Evolutionary conservation across 2,888 invertebrate genomes (phyloP).

Genomic region (Morpho helenor): DNA sequence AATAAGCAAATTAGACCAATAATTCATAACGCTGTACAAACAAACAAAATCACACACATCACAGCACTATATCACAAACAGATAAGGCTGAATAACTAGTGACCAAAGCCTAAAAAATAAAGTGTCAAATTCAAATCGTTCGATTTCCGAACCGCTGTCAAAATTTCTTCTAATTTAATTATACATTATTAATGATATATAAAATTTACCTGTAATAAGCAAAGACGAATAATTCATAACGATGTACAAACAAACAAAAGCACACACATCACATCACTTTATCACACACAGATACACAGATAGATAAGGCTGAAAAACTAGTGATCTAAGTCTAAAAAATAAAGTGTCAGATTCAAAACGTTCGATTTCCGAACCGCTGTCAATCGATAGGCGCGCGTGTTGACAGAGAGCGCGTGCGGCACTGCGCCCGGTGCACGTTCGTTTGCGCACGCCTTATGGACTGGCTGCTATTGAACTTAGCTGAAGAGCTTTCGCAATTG

Average conservation of each 20-base stretch:
- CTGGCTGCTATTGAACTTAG: conserved; percentile 59
- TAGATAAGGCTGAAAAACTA: neutral
- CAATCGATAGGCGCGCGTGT: conserved; percentile 46
- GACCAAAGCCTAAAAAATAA: conserved; percentile 1
- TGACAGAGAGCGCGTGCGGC: conserved; percentile 60
- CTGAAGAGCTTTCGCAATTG: conserved; percentile 59
- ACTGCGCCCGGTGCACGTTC: conserved; percentile 50
- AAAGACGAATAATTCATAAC: conserved; percentile 16
- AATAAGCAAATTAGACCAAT: conserved; percentile 3
- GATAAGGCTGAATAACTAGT: neutral
- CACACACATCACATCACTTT: conserved; percentile 26
- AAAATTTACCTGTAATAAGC: conserved; percentile 27
- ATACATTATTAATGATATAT: neutral
- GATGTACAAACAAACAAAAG: conserved; percentile 10
- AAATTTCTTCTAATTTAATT: neutral
- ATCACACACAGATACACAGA: conserved; percentile 1
- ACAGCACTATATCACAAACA: conserved; percentile 16
- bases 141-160: conserved; percentile 32
- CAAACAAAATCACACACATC: conserved; percentile 22
- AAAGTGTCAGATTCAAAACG: conserved; percentile 12
- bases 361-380: conserved; percentile 32
- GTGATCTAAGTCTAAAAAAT: conserved; percentile 2
- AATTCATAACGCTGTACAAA: conserved; percentile 20
- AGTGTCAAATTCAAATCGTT: conserved; percentile 17
- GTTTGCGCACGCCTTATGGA: conserved; percentile 33